A percentile compares a stretch with the other conserved stretches of the same genome.
Conservation (phyloP, 1,140 invertebrate species). For the Drosophila gunungcola region DNA sequence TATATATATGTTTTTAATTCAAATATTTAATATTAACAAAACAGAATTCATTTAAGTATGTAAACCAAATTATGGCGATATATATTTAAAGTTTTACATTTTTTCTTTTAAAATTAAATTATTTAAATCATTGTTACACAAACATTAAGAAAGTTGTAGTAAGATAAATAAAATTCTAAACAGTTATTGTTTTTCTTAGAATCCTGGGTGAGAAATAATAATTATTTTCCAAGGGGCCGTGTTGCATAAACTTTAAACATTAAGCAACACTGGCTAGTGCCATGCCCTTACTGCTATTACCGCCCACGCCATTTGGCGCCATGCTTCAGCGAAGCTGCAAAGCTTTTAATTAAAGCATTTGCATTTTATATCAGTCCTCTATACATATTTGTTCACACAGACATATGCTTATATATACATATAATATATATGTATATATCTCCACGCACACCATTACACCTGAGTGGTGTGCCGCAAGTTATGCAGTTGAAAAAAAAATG, state of each 20-base stretch:
- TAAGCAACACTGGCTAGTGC: constrained; percentile 43
- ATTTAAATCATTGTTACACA: too few species aligned
- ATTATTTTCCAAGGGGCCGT: not conserved
- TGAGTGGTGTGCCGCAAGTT: constrained; percentile 72
- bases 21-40: not conserved
- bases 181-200: not conserved
- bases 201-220: not conserved
- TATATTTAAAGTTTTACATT: too few species aligned
- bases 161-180: too few species aligned
- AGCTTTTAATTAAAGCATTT: constrained; percentile 83
- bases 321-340: constrained; percentile 67
- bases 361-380: constrained; percentile 69
- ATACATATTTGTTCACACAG: constrained; percentile 11
- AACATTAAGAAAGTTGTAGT: too few species aligned
- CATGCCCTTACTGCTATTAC: not conserved
- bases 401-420: not conserved
- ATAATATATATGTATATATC: constrained; percentile 1
- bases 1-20: not conserved
- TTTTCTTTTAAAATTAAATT: too few species aligned
- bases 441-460: constrained; percentile 38
- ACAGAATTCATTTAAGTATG: too few species aligned
- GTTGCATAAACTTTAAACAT: constrained; percentile 45
- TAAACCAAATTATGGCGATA: too few species aligned
- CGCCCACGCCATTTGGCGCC: constrained; percentile 34
- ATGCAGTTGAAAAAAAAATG: constrained; percentile 64